Conservation (phyloP, 2,888 invertebrate genomes). For the Chorisops tibialis region DNA sequence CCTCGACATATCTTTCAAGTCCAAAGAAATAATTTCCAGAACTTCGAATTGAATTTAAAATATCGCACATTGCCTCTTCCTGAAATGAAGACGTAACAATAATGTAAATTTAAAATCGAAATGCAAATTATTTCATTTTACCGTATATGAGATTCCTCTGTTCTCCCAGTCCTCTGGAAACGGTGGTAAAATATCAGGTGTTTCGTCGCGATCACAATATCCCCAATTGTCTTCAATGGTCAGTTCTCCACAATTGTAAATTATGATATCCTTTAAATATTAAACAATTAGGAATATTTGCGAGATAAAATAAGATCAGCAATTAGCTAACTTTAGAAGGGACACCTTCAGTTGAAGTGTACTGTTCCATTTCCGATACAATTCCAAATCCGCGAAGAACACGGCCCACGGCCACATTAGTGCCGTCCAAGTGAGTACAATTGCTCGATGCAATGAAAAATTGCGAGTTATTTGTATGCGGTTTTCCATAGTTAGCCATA, state of each 20-base stretch:
- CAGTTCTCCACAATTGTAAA: conserved; percentile 73
- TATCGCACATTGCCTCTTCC: conserved; percentile 54
- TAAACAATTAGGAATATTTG: conserved; percentile 36
- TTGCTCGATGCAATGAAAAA: conserved; percentile 83
- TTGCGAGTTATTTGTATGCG: conserved; percentile 89
- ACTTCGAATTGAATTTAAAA: conserved; percentile 63
- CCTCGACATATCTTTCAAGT: conserved; percentile 59
- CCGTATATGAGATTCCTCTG: conserved; percentile 35
- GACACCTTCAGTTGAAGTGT: conserved; percentile 57
- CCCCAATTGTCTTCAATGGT: conserved; percentile 61
- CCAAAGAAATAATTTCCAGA: conserved; percentile 70
- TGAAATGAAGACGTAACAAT: too few relatives aligned
- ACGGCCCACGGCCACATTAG: conserved; percentile 78
- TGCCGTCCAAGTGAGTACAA: conserved; percentile 73
- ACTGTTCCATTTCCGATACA: conserved; percentile 66
- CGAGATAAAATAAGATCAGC: conserved; percentile 34
- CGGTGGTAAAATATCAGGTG: conserved; percentile 68
- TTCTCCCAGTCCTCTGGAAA: conserved; percentile 72
- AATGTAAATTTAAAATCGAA: conserved; percentile 1
- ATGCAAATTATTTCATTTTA: neutral
- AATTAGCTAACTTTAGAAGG: conserved; percentile 58
- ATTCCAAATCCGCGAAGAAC: conserved; percentile 74
- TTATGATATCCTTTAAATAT: conserved; percentile 58
- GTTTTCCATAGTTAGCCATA: conserved; percentile 74
- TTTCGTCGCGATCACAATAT: conserved; percentile 66